Conservation (phyloP, 2,113 vertebrate species). For the Aegypius monachus region DNA sequence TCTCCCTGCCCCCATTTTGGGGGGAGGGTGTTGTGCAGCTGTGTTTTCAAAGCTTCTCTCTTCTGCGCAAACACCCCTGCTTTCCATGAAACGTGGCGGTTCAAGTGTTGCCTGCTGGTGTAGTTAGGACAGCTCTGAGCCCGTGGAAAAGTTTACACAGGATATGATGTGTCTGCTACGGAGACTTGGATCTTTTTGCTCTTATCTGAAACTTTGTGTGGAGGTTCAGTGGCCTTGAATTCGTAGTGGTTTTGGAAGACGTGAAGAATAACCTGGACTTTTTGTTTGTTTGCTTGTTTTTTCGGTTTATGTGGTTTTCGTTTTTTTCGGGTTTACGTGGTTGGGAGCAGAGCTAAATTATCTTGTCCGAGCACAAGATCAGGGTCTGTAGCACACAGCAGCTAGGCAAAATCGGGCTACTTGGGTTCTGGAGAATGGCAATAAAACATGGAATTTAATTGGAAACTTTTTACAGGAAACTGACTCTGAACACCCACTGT, state of each 20-base stretch:
- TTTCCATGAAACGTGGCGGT: not conserved
- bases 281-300: not conserved
- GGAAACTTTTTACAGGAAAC: not conserved
- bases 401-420: not conserved
- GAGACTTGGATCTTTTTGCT: constrained; percentile 21
- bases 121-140: not conserved
- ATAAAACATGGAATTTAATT: not conserved
- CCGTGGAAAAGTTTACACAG: not conserved
- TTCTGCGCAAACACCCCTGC: not conserved
- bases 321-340: not conserved
- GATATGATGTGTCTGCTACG: constrained; percentile 14
- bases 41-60: not conserved
- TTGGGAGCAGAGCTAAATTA: not conserved
- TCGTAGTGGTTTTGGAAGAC: constrained; percentile 37
- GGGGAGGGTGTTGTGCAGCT: not conserved
- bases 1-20: not conserved
- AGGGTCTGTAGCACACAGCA: not conserved
- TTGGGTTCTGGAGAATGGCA: not conserved
- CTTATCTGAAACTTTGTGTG: constrained; percentile 28
- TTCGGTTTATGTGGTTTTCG: too few relatives aligned
- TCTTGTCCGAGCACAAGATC: not conserved
- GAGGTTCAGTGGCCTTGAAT: constrained; percentile 57
- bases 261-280: constrained; percentile 37
- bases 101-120: not conserved
- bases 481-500: not conserved